Conservation (phyloP, 2,113 vertebrate species). For the Struthidea cinerea region DNA sequence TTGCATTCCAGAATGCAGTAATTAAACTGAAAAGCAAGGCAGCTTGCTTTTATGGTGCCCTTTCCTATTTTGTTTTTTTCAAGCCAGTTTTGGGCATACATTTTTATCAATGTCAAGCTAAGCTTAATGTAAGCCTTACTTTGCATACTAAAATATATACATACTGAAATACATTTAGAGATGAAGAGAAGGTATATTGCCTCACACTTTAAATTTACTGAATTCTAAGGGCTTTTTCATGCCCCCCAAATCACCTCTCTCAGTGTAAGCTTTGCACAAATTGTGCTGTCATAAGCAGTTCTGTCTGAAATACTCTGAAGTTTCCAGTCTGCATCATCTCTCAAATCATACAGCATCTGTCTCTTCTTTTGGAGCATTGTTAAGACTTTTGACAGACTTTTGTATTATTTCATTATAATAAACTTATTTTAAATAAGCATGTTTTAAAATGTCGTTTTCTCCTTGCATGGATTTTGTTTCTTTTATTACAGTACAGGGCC, state of each 20-base stretch:
- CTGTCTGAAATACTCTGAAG: not conserved
- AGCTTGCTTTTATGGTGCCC: not conserved
- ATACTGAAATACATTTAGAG: not conserved
- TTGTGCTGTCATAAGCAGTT: not conserved
- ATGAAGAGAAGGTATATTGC: conserved; percentile 9
- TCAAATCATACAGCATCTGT: conserved; percentile 23
- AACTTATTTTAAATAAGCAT: conserved; percentile 75
- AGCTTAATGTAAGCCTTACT: not conserved
- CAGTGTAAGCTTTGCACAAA: not conserved
- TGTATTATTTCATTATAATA: conserved; percentile 73
- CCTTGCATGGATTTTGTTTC: conserved; percentile 10
- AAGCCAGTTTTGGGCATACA: not conserved
- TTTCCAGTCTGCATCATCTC: conserved; percentile 21
- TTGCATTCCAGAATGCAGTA: not conserved
- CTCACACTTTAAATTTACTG: not conserved
- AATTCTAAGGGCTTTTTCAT: not conserved
- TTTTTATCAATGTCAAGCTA: not conserved
- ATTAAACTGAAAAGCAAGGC: not conserved
- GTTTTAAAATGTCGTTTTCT: conserved; percentile 16
- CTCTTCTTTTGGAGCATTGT: conserved; percentile 45
- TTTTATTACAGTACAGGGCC: not conserved
- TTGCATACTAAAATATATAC: not conserved
- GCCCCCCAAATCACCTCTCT: not conserved
- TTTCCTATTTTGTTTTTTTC: not conserved
- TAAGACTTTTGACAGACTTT: conserved; percentile 67